Conservation (phyloP, 2,797 vertebrate species). For the Mormyrus proboscirostris region DNA sequence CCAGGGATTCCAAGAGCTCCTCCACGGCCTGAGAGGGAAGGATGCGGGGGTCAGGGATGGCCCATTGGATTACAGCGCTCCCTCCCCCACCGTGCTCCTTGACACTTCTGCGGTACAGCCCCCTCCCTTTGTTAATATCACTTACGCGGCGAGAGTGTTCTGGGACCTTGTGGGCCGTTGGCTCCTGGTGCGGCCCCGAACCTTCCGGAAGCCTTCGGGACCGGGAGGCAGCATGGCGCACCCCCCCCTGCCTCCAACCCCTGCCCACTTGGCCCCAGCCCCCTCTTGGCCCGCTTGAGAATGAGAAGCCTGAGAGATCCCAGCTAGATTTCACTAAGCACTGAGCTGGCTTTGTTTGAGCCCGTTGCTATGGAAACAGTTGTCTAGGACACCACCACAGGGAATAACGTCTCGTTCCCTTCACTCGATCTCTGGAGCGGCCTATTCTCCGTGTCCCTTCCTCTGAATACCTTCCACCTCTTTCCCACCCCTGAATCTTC, state of each 20-base stretch:
- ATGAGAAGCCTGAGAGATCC: constrained; percentile 50
- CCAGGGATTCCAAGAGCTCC: constrained; percentile 89
- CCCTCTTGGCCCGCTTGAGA: constrained; percentile 38
- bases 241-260: neutral
- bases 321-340: constrained; percentile 62
- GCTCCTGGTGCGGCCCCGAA: neutral
- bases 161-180: neutral
- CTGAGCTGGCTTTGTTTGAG: constrained; percentile 67
- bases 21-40: constrained; percentile 76
- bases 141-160: constrained; percentile 1
- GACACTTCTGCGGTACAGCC: neutral
- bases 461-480: neutral
- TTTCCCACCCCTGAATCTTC: neutral
- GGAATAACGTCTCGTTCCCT: constrained; percentile 44
- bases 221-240: neutral
- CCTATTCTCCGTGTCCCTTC: neutral
- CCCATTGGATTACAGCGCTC: neutral
- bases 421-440: constrained; percentile 23
- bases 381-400: constrained; percentile 46
- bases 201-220: neutral
- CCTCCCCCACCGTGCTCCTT: neutral
- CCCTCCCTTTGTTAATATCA: neutral
- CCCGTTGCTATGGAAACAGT: constrained; percentile 63
- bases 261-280: neutral
- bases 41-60: neutral